phyloP scores from a whole-genome alignment of 1,140 invertebrate species.

The Zaprionus camerounensis region DNA sequence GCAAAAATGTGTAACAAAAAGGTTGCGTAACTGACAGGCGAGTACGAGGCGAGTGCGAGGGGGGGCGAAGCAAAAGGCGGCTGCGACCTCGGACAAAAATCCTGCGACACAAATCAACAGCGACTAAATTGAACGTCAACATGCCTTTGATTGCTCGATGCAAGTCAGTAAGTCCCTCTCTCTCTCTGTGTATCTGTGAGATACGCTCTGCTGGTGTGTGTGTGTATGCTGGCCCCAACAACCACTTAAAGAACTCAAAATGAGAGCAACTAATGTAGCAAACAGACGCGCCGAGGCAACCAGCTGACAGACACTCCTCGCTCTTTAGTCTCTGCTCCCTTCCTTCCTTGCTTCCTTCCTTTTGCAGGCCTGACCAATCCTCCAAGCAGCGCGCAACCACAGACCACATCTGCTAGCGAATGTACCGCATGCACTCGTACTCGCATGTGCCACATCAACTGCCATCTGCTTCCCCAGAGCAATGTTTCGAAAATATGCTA shows the following conservation, averaged over 20 bases:
- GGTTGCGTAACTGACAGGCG: slow-evolving; percentile 70
- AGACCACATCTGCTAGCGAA: slow-evolving; percentile 21
- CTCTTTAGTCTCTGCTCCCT: not conserved
- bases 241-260: slow-evolving; percentile 34
- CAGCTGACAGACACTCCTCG: slow-evolving; percentile 8
- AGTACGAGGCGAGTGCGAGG: slow-evolving; percentile 29
- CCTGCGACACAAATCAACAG: slow-evolving; percentile 74
- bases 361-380: not conserved
- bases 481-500: slow-evolving; percentile 64
- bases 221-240: slow-evolving; percentile 11
- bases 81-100: slow-evolving; percentile 45
- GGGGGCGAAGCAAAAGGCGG: slow-evolving; percentile 11
- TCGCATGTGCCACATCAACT: slow-evolving; percentile 20
- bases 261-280: slow-evolving; percentile 38
- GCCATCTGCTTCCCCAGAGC: slow-evolving; percentile 58
- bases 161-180: slow-evolving; percentile 33
- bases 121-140: slow-evolving; percentile 77
- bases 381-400: slow-evolving; percentile 27
- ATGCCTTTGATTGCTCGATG: slow-evolving; percentile 72
- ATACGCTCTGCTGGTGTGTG: slow-evolving; percentile 5
- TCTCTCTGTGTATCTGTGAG: slow-evolving; percentile 12
- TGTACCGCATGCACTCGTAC: not conserved
- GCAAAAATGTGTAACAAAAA: slow-evolving; percentile 42
- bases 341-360: not conserved
- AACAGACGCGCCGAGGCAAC: slow-evolving; percentile 25